These are phyloP conservation scores for Poeciliopsis prolifica DNA, from an alignment of 2,113 vertebrate species.

Conservation along the genomic window DNA sequence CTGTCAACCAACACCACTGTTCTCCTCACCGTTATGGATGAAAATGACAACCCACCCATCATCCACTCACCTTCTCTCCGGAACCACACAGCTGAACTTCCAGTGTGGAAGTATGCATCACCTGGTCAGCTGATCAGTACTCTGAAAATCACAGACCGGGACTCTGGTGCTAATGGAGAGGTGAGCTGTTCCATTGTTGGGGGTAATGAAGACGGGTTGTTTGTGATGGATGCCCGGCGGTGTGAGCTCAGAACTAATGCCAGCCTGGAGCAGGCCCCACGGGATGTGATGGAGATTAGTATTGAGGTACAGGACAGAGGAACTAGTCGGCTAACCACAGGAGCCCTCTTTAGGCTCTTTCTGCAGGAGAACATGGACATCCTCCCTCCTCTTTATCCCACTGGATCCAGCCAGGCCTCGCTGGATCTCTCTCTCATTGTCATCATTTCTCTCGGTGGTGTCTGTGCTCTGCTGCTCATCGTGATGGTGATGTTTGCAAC, in stretches of 20 bases:
- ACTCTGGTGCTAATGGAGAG: slow-evolving; percentile 92
- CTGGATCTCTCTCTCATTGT: slow-evolving; percentile 93
- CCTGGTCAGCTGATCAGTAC: slow-evolving; percentile 86
- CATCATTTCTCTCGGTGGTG: slow-evolving; percentile 92
- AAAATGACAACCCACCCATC: slow-evolving; percentile 92
- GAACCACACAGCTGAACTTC: slow-evolving; percentile 90
- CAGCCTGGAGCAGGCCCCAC: slow-evolving; percentile 83
- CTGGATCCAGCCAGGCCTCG: slow-evolving; percentile 81
- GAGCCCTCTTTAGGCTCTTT: slow-evolving; percentile 84
- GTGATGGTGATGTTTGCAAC: slow-evolving; percentile 96
- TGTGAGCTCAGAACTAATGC: slow-evolving; percentile 93
- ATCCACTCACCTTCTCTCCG: slow-evolving; percentile 86
- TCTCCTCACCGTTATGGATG: slow-evolving; percentile 90
- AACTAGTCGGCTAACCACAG: slow-evolving; percentile 83
- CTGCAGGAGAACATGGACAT: slow-evolving; percentile 84
- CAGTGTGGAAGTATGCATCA: slow-evolving; percentile 88
- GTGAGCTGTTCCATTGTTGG: slow-evolving; percentile 87
- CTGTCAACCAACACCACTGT: slow-evolving; percentile 88
- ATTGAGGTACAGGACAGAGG: slow-evolving; percentile 93
- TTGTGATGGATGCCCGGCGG: slow-evolving; percentile 88
- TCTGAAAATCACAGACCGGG: slow-evolving; percentile 89
- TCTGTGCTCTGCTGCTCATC: slow-evolving; percentile 89
- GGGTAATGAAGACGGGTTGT: slow-evolving; percentile 88
- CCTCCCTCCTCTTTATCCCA: slow-evolving; percentile 81
- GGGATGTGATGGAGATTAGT: slow-evolving; percentile 85